Evolutionary conservation across 2,888 invertebrate genomes (phyloP).

Genomic region (Trisateles emortualis): DNA sequence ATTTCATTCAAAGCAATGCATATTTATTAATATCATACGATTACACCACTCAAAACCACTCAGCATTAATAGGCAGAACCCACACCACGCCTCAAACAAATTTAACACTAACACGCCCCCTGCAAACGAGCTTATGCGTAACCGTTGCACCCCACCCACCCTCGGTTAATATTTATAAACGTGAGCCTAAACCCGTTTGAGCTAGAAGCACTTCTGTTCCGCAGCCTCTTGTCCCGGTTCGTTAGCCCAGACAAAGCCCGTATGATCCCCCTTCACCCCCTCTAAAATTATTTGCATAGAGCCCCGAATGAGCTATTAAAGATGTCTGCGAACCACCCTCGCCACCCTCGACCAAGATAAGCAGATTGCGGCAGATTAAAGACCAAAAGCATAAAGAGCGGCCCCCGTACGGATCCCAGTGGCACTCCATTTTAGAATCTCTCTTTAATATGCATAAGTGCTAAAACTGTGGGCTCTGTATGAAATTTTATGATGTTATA

Average conservation of each 20-base stretch:
- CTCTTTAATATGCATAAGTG: slow-evolving; percentile 74
- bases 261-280: slow-evolving; percentile 74
- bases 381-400: slow-evolving; percentile 82
- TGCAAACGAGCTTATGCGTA: slow-evolving; percentile 72
- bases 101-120: slow-evolving; percentile 63
- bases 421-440: slow-evolving; percentile 72
- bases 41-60: slow-evolving; percentile 46
- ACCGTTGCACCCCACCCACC: slow-evolving; percentile 60
- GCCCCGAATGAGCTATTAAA: slow-evolving; percentile 87
- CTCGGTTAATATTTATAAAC: slow-evolving; percentile 83
- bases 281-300: slow-evolving; percentile 86
- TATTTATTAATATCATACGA: slow-evolving; percentile 44
- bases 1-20: slow-evolving; percentile 18
- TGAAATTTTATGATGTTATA: slow-evolving; percentile 78
- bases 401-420: slow-evolving; percentile 62
- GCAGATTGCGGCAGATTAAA: slow-evolving; percentile 87
- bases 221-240: slow-evolving; percentile 82
- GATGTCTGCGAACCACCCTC: slow-evolving; percentile 75
- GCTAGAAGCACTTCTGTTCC: slow-evolving; percentile 81
- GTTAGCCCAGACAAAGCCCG: slow-evolving; percentile 86
- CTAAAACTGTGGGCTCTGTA: slow-evolving; percentile 70
- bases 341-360: slow-evolving; percentile 74
- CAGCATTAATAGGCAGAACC: slow-evolving; percentile 49
- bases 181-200: slow-evolving; percentile 73
- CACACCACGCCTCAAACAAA: slow-evolving; percentile 58